Evolutionary conservation across 2,797 vertebrate genomes (phyloP).

Genomic region (Alectoris magna): DNA sequence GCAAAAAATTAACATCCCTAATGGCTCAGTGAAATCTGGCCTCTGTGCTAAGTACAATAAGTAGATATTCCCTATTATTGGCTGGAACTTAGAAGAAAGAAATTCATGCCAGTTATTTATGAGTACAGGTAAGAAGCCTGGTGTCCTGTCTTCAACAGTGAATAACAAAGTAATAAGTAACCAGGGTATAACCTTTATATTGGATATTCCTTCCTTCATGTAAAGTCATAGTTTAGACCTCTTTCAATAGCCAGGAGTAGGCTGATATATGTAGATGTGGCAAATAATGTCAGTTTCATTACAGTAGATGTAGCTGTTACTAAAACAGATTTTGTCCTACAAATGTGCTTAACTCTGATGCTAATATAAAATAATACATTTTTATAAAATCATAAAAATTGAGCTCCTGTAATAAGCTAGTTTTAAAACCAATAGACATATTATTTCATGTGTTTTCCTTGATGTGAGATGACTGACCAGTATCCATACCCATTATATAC

Average conservation of each 20-base stretch:
- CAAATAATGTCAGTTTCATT: neutral
- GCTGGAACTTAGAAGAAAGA: neutral
- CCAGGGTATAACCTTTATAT: neutral
- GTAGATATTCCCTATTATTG: neutral
- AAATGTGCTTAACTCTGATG: neutral
- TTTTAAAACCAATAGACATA: neutral
- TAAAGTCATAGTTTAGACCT: accelerated
- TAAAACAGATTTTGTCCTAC: neutral
- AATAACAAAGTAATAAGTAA: neutral
- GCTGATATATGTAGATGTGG: neutral
- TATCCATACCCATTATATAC: neutral
- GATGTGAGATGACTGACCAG: neutral
- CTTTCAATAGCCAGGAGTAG: neutral
- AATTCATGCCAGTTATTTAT: neutral
- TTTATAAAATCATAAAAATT: neutral
- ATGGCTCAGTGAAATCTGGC: neutral
- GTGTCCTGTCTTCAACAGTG: neutral
- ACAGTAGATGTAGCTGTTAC: neutral
- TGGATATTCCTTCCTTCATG: neutral
- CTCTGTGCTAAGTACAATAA: neutral
- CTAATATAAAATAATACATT: neutral
- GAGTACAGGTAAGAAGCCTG: neutral
- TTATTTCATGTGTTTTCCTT: neutral
- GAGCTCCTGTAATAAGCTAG: neutral
- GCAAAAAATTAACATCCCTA: neutral